These are phyloP conservation scores for Ceratina australensis DNA, from an alignment of 1,140 invertebrate species.

Conservation along the genomic window DNA sequence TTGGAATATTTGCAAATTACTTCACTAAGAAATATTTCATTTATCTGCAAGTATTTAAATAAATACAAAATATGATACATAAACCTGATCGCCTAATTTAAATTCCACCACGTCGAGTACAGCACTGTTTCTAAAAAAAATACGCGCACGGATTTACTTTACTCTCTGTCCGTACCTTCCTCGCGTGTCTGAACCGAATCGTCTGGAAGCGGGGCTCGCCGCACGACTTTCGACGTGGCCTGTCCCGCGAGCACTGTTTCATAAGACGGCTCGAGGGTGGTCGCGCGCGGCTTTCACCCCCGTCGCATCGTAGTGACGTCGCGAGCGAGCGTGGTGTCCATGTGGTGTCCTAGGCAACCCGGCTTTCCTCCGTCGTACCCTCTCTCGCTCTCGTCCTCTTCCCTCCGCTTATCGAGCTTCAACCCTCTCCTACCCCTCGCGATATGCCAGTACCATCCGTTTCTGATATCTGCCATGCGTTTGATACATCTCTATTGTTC, in stretches of 20 bases:
- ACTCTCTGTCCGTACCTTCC: slow-evolving; percentile 11
- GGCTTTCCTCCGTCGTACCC: slow-evolving; percentile 15
- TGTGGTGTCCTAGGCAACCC: slow-evolving; percentile 63
- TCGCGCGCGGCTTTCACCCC: slow-evolving; percentile 44
- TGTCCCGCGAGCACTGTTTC: slow-evolving; percentile 53
- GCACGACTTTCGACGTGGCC: slow-evolving; percentile 46
- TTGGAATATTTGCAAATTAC: too few relatives aligned
- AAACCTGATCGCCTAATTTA: too few relatives aligned
- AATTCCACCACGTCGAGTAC: too few relatives aligned
- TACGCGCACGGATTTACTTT: background rate
- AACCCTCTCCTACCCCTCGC: slow-evolving; percentile 1
- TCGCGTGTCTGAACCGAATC: background rate
- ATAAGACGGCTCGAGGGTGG: slow-evolving; percentile 44
- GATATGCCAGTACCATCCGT: background rate
- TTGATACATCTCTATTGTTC: background rate
- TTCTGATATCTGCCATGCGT: background rate
- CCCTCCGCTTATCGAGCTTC: background rate
- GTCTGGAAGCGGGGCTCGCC: slow-evolving; percentile 20
- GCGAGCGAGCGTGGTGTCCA: slow-evolving; percentile 47
- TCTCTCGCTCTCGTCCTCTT: background rate
- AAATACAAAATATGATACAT: too few relatives aligned
- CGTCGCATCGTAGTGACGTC: slow-evolving; percentile 43
- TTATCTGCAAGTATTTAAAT: too few relatives aligned
- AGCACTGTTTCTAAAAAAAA: too few relatives aligned
- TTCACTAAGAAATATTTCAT: too few relatives aligned